Conservation (phyloP, 2,888 invertebrate species). For the Psylliodes chrysocephalus region DNA sequence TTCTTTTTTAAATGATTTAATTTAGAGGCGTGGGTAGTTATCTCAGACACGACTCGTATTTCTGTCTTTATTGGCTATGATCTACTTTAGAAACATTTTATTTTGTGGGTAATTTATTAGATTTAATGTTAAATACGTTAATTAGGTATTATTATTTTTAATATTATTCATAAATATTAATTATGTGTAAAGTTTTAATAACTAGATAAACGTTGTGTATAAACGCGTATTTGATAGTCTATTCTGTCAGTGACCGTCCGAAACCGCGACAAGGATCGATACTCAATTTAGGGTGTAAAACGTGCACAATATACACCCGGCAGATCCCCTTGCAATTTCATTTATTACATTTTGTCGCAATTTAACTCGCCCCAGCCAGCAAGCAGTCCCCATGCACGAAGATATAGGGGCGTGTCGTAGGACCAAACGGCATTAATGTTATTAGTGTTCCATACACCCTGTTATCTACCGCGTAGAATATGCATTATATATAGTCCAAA, state of each 20-base stretch:
- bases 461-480: slow-evolving; percentile 6
- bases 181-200: too few relatives aligned
- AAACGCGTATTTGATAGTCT: too few relatives aligned
- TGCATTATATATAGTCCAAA: slow-evolving; percentile 9
- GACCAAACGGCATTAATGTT: slow-evolving; percentile 23
- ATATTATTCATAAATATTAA: too few relatives aligned
- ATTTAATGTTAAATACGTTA: too few relatives aligned
- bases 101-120: too few relatives aligned
- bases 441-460: slow-evolving; percentile 17
- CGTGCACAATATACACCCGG: slow-evolving; percentile 32
- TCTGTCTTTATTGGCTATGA: too few relatives aligned
- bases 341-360: slow-evolving; percentile 43
- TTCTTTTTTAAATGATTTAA: too few relatives aligned
- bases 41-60: too few relatives aligned
- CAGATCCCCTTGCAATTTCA: slow-evolving; percentile 35
- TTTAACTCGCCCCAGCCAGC: slow-evolving; percentile 33
- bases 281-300: slow-evolving; percentile 27
- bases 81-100: too few relatives aligned
- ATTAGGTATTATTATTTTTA: too few relatives aligned
- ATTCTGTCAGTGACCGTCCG: background rate
- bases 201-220: too few relatives aligned
- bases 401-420: slow-evolving; percentile 14
- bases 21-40: too few relatives aligned
- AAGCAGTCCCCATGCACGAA: slow-evolving; percentile 14
- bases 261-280: slow-evolving; percentile 17